Evolutionary conservation across 2,113 vertebrate genomes (phyloP).

Genomic region (Perca fluviatilis): DNA sequence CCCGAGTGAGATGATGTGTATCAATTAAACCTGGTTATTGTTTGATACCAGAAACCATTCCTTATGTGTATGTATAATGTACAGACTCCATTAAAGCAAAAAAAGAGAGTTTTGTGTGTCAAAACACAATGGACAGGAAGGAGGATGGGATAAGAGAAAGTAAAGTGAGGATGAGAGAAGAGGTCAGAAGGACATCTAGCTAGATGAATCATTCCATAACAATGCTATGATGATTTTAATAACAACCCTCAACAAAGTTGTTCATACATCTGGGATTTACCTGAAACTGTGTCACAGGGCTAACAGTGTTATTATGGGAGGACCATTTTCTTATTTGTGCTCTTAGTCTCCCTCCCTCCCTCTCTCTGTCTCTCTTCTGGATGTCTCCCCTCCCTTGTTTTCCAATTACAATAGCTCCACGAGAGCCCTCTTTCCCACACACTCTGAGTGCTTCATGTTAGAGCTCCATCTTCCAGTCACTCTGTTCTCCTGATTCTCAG

Average conservation of each 20-base stretch:
- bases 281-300: slow-evolving; percentile 71
- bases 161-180: not conserved
- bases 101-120: not conserved
- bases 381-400: slow-evolving; percentile 41
- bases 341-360: slow-evolving; percentile 32
- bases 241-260: slow-evolving; percentile 39
- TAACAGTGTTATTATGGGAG: slow-evolving; percentile 61
- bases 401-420: slow-evolving; percentile 29
- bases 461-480: slow-evolving; percentile 14
- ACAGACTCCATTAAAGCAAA: not conserved
- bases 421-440: slow-evolving; percentile 16
- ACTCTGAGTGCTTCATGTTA: not conserved
- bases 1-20: slow-evolving; percentile 36
- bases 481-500: slow-evolving; percentile 13
- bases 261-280: slow-evolving; percentile 25
- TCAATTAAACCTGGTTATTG: slow-evolving; percentile 36
- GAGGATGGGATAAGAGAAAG: not conserved
- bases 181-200: not conserved
- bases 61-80: not conserved
- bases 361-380: slow-evolving; percentile 32
- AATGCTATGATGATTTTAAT: slow-evolving; percentile 7
- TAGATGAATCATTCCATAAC: slow-evolving; percentile 1
- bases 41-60: slow-evolving; percentile 39
- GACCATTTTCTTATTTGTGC: slow-evolving; percentile 46
- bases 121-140: not conserved